A percentile compares a stretch with the other conserved stretches of the same genome.
Conservation (phyloP, 2,888 invertebrate genomes). For the Leucophenga montana region DNA sequence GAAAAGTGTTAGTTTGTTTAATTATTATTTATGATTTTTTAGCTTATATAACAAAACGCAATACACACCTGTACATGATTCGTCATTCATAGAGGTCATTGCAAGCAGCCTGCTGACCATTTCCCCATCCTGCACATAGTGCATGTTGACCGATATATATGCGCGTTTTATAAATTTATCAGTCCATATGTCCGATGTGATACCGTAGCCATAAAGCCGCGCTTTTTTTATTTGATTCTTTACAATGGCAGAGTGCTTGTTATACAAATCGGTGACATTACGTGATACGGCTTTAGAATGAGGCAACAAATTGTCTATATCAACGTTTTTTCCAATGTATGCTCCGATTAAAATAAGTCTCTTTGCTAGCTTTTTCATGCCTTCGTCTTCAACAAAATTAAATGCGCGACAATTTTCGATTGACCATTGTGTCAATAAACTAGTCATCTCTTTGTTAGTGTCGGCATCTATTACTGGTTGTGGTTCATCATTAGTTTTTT, state of each 20-base stretch:
- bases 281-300: conserved; percentile 39
- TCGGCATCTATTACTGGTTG: conserved; percentile 30
- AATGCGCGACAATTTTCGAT: conserved; percentile 37
- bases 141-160: conserved; percentile 39
- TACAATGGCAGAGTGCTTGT: conserved; percentile 34
- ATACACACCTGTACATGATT: conserved; percentile 18
- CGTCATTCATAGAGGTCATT: conserved; percentile 30
- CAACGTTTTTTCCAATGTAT: conserved; percentile 40
- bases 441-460: conserved; percentile 32
- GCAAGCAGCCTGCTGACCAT: conserved; percentile 31
- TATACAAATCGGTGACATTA: conserved; percentile 35
- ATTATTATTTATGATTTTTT: conserved; percentile 29
- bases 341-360: conserved; percentile 39
- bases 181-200: conserved; percentile 42
- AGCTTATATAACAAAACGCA: conserved; percentile 9
- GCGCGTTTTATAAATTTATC: conserved; percentile 37
- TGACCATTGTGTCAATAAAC: conserved; percentile 34
- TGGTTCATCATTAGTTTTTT: neutral
- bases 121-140: conserved; percentile 37
- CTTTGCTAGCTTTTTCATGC: conserved; percentile 36
- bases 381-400: conserved; percentile 36
- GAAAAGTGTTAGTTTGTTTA: too few relatives aligned
- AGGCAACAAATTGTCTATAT: conserved; percentile 39
- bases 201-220: conserved; percentile 39
- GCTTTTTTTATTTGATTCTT: conserved; percentile 34